Percentiles rank a stretch among this genome's conserved stretches.
Evolutionary conservation across 2,113 vertebrate genomes (phyloP).

Genomic region (Ammospiza nelsoni): DNA sequence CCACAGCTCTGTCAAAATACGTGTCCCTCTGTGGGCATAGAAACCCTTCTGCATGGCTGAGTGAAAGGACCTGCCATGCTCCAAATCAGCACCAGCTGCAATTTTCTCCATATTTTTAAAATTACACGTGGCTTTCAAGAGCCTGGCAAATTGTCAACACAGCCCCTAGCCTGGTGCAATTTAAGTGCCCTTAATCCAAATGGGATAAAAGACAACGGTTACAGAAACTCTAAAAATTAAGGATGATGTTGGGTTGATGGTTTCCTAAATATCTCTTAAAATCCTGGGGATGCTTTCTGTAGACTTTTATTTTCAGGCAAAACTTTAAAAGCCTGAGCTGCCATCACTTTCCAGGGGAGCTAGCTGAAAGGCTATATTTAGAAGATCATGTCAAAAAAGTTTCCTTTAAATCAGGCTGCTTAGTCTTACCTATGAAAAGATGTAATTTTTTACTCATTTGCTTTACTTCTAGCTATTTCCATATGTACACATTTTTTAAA

Average conservation of each 20-base stretch:
- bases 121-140: not conserved
- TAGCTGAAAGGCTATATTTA: not conserved
- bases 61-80: not conserved
- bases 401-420: not conserved
- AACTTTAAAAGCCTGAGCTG: not conserved
- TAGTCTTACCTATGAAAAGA: not conserved
- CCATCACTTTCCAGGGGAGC: not conserved
- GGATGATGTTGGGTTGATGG: not conserved
- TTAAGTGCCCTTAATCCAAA: slow-evolving; percentile 8
- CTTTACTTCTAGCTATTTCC: slow-evolving; percentile 32
- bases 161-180: not conserved
- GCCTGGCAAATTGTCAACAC: slow-evolving; percentile 13
- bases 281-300: not conserved
- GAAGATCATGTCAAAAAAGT: not conserved
- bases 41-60: not conserved
- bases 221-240: slow-evolving; percentile 28
- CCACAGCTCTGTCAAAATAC: slow-evolving; percentile 28
- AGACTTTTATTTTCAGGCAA: not conserved
- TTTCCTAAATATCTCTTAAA: slow-evolving; percentile 4
- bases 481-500: not conserved
- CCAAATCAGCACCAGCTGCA: slow-evolving; percentile 36
- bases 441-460: not conserved
- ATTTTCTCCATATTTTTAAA: slow-evolving; percentile 23
- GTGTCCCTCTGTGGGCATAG: slow-evolving; percentile 21
- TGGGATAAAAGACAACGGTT: slow-evolving; percentile 25